These are phyloP conservation scores for Marmota flaviventris DNA, from an alignment of 2,113 vertebrate species.

Conservation along the genomic window DNA sequence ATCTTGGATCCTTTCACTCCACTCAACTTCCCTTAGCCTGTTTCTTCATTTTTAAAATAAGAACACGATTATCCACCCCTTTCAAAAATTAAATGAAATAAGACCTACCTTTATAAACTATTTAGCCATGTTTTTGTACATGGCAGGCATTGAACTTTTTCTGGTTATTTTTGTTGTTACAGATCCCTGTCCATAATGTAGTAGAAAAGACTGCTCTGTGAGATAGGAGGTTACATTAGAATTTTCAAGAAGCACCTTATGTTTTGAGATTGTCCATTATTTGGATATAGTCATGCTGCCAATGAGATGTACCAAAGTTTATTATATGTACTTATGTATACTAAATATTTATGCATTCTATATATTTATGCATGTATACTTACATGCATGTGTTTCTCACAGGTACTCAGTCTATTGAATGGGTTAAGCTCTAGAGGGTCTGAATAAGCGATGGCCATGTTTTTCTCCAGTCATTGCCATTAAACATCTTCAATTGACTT, in stretches of 20 bases:
- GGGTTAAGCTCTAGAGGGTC: not conserved
- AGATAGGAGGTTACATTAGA: not conserved
- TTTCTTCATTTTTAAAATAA: constrained; percentile 47
- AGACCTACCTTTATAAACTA: not conserved
- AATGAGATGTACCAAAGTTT: constrained; percentile 5
- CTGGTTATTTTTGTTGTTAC: not conserved
- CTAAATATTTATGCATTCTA: not conserved
- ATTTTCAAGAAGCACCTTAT: not conserved
- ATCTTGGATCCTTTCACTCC: not conserved
- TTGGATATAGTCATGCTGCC: not conserved
- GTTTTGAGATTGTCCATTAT: not conserved
- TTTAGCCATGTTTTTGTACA: not conserved
- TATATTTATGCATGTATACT: not conserved
- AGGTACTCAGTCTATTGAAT: not conserved
- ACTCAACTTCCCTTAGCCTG: not conserved
- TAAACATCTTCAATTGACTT: not conserved
- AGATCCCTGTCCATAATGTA: not conserved
- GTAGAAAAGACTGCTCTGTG: not conserved
- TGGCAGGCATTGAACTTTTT: not conserved
- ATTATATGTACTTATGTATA: not conserved
- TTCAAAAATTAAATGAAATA: constrained; percentile 54
- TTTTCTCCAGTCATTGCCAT: not conserved
- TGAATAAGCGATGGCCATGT: not conserved
- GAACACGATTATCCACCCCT: not conserved
- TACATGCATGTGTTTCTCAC: not conserved